Conservation (phyloP, 2,888 invertebrate genomes). For the Papilio elwesi region DNA sequence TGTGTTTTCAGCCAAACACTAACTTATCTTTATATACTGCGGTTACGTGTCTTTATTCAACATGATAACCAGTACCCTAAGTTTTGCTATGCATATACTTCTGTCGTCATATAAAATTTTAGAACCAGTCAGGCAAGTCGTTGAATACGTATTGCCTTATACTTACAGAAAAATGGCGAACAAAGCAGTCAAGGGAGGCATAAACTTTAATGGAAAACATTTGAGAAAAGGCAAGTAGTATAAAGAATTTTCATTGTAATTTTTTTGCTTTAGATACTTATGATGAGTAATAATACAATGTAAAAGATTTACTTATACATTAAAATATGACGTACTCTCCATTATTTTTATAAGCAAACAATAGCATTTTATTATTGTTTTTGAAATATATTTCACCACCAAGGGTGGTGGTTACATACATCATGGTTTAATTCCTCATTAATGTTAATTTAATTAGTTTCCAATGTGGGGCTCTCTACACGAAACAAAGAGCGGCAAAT, state of each 20-base stretch:
- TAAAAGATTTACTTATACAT: too few relatives aligned
- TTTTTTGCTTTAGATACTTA: too few relatives aligned
- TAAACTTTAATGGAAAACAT: slow-evolving; percentile 72
- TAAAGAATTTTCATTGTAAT: background rate
- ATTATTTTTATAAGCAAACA: too few relatives aligned
- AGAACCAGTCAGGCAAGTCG: slow-evolving; percentile 55
- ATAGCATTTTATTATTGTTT: too few relatives aligned
- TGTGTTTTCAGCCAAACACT: slow-evolving; percentile 9
- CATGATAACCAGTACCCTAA: slow-evolving; percentile 53
- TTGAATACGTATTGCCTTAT: slow-evolving; percentile 61
- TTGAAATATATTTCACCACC: too few relatives aligned
- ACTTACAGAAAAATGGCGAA: slow-evolving; percentile 59
- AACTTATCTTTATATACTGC: slow-evolving; percentile 17
- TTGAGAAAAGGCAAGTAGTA: slow-evolving; percentile 65
- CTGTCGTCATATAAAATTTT: slow-evolving; percentile 54
- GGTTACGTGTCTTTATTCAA: background rate
- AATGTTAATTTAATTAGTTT: too few relatives aligned
- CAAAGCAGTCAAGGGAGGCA: slow-evolving; percentile 56
- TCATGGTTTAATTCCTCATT: too few relatives aligned
- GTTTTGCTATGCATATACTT: slow-evolving; percentile 54
- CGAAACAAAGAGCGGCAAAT: background rate
- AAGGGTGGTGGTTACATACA: too few relatives aligned
- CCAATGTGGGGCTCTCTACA: too few relatives aligned
- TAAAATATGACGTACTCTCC: too few relatives aligned
- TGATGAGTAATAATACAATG: too few relatives aligned